Evolutionary conservation across 2,113 vertebrate species (phyloP), one percentile per base, ranked within the genome.

Genomic region (Lamprologus lemairii): DNA sequence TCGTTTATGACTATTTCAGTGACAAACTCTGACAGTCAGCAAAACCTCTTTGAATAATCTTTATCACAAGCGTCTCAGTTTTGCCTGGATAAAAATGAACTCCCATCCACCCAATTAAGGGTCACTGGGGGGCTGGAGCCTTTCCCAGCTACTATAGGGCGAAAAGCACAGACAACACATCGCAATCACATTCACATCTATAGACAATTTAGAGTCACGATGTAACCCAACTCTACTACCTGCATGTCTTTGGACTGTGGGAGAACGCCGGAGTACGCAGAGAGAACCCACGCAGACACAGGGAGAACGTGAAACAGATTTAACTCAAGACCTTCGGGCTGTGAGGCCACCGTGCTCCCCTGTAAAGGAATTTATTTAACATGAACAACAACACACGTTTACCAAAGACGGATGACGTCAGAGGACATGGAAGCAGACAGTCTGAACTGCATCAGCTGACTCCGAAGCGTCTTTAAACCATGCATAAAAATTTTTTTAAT

Each of bases 51-150:
- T 40, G 63, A 68, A 68, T 14, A 13, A 68, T 68, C 0, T 40
- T 68, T 68, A 13, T 40, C 63, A 40, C 63, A 21, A 40, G 4
- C 4, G 2, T 68, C 60, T 65, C 33, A 68, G 10, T n/a, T 68
- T 68, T 8, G 4, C 19, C 7, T 68, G 19, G 35, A 68, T 68
- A 40, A 68, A 68, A 68, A 37, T n/a, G 0, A 37, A 68, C 17
- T 63, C 0, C 58, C 58, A 63, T 35, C 31, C 58, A 35, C 4
- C 31, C 17, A 0, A 35, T 63, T 35, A 35, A 63, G 4, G 0
- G 17, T 35, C 58, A 63, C 31, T 7, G 28, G 31, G 58, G 9
- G 28, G 28, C 28, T 63, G 58, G 58, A 63, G 16, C 16, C 58
- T 33, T 35, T n/a, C 0, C 31, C 31, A 63, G 31, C 6, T 63